Percentiles rank a stretch among this genome's conserved stretches.
These are phyloP conservation scores for Capra hircus DNA, from an alignment of 2,113 vertebrate genomes.

Conservation along the genomic window DNA sequence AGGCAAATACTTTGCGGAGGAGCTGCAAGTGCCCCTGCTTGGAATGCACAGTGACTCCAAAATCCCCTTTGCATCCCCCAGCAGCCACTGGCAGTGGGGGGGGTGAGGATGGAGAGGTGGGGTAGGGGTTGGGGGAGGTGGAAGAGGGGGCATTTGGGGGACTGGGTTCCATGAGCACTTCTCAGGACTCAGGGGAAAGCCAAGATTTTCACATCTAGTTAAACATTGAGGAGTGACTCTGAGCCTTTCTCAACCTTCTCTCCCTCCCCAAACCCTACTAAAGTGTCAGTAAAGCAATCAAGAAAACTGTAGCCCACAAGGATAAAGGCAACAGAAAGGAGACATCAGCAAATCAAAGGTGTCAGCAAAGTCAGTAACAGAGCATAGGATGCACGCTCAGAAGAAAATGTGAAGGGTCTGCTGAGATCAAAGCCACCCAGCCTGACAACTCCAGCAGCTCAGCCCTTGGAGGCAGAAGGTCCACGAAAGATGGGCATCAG, in stretches of 20 bases:
- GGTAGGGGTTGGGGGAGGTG: accelerated
- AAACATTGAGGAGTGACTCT: neutral
- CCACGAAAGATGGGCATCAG: neutral
- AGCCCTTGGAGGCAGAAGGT: neutral
- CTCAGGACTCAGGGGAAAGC: neutral
- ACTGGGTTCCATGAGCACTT: accelerated
- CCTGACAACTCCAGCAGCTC: neutral
- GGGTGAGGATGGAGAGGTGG: neutral
- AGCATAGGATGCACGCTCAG: neutral
- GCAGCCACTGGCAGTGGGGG: neutral
- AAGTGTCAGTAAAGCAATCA: neutral
- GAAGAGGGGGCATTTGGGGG: neutral
- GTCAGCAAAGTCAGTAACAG: neutral
- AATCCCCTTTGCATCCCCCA: neutral
- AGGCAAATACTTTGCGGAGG: neutral
- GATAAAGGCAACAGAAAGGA: neutral
- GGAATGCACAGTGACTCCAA: neutral
- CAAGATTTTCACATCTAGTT: neutral
- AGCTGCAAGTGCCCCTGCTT: neutral
- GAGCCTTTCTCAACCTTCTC: neutral
- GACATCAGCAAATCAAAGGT: neutral
- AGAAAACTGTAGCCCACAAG: neutral
- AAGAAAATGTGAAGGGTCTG: neutral
- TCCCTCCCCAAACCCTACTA: neutral
- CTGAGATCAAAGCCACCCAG: neutral